phyloP scores from a whole-genome alignment of 2,888 invertebrate genomes.

The Ptychoptera contaminata region DNA sequence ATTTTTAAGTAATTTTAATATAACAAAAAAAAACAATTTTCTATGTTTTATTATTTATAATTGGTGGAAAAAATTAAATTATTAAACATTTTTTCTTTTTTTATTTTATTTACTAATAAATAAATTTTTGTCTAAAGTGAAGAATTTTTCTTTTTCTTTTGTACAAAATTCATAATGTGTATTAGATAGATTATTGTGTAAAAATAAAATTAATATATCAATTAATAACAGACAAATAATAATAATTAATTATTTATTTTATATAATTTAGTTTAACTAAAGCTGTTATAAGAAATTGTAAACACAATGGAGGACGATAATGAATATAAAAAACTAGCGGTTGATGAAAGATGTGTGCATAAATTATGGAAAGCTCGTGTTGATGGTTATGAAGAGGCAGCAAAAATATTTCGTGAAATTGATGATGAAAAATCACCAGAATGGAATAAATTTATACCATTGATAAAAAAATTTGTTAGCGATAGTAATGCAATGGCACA shows the following conservation, averaged over 20 bases:
- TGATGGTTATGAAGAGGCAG: constrained; percentile 85
- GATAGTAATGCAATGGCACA: constrained; percentile 93
- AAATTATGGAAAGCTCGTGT: constrained; percentile 94
- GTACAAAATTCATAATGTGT: too few relatives aligned
- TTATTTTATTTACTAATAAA: neutral
- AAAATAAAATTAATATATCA: neutral
- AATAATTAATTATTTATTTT: constrained; percentile 1
- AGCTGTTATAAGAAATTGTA: neutral
- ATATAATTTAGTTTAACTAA: neutral
- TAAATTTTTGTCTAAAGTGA: too few relatives aligned
- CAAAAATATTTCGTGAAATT: constrained; percentile 71
- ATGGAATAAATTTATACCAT: constrained; percentile 78
- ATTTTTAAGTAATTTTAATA: too few relatives aligned
- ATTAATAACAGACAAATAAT: neutral
- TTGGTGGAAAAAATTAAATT: too few relatives aligned
- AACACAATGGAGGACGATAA: constrained; percentile 63
- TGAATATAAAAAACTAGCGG: constrained; percentile 70
- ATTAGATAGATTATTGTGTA: neutral
- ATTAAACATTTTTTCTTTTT: constrained; percentile 1
- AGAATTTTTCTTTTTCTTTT: constrained; percentile 3
- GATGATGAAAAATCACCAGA: constrained; percentile 89
- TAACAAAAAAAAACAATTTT: too few relatives aligned
- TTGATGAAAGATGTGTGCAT: constrained; percentile 85
- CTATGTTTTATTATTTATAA: too few relatives aligned
- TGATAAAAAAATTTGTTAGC: constrained; percentile 85